These are phyloP conservation scores for Amphiduros pacificus DNA, from an alignment of 2,888 invertebrate genomes.

Conservation along the genomic window DNA sequence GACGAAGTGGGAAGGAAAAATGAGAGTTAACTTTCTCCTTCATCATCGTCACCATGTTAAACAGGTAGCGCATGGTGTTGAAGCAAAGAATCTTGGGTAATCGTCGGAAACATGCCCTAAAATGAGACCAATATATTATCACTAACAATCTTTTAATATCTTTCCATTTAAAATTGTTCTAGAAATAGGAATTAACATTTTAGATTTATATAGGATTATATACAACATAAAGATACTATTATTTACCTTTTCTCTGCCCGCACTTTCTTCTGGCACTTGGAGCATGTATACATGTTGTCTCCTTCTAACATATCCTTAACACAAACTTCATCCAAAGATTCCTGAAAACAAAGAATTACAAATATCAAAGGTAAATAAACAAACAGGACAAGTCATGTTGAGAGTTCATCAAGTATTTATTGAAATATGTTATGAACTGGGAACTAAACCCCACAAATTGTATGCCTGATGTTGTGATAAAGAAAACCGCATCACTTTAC, in stretches of 20 bases:
- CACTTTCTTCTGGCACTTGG: conserved; percentile 92
- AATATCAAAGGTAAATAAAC: no score
- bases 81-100: conserved; percentile 91
- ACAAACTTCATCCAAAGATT: conserved; percentile 93
- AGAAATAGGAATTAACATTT: no score
- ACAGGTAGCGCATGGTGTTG: conserved; percentile 95
- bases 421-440: no score
- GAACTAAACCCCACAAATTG: no score
- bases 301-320: conserved; percentile 95
- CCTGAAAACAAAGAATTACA: conserved; percentile 61
- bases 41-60: conserved; percentile 96
- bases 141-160: no score
- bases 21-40: conserved; percentile 97
- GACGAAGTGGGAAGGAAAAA: conserved; percentile 88
- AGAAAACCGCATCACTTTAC: no score
- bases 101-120: conserved; percentile 88
- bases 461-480: no score
- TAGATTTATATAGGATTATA: no score
- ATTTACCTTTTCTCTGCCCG: conserved; percentile 84
- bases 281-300: conserved; percentile 97
- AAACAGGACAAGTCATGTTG: no score
- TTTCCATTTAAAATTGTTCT: no score
- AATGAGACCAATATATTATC: conserved; percentile 9
- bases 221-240: no score
- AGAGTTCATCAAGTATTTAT: no score